Evolutionary conservation across 1,140 invertebrate genomes (phyloP).

Genomic region (Acromyrmex heyeri): DNA sequence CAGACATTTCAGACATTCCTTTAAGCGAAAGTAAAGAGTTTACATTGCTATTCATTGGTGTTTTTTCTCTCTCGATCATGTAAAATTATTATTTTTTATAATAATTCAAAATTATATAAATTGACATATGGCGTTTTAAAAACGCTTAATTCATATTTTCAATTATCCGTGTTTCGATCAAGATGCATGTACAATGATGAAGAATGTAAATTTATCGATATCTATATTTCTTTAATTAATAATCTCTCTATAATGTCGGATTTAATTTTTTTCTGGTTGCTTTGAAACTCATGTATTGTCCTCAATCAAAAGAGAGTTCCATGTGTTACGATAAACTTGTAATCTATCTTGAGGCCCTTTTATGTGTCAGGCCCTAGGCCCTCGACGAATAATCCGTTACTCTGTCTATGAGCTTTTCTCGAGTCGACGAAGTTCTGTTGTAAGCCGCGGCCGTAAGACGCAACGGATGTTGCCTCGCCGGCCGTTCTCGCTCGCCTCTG

Average conservation of each 20-base stretch:
- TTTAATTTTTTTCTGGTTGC: neutral
- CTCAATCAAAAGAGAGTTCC: neutral
- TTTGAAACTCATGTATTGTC: neutral
- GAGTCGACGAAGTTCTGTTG: conserved; percentile 48
- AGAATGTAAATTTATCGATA: neutral
- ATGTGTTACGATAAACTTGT: neutral
- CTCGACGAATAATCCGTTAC: conserved; percentile 30
- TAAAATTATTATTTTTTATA: neutral
- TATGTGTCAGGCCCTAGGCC: conserved; percentile 30
- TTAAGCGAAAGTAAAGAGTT: conserved; percentile 11
- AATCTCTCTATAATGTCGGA: too few species aligned
- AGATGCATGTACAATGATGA: neutral
- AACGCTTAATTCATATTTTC: neutral
- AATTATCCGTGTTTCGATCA: neutral
- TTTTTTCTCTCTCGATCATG: neutral
- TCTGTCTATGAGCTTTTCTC: conserved; percentile 25
- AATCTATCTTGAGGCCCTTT: conserved; percentile 37
- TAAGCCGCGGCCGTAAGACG: conserved; percentile 55
- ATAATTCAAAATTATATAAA: neutral
- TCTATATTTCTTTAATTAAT: neutral
- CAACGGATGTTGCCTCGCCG: conserved; percentile 46
- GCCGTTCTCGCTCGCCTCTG: conserved; percentile 36
- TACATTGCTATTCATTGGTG: neutral
- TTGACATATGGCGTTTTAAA: neutral
- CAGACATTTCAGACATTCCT: neutral